Percentiles rank a stretch among this genome's conserved stretches.
Evolutionary conservation across 1,140 invertebrate species (phyloP).

Genomic region (Bombus balteatus): DNA sequence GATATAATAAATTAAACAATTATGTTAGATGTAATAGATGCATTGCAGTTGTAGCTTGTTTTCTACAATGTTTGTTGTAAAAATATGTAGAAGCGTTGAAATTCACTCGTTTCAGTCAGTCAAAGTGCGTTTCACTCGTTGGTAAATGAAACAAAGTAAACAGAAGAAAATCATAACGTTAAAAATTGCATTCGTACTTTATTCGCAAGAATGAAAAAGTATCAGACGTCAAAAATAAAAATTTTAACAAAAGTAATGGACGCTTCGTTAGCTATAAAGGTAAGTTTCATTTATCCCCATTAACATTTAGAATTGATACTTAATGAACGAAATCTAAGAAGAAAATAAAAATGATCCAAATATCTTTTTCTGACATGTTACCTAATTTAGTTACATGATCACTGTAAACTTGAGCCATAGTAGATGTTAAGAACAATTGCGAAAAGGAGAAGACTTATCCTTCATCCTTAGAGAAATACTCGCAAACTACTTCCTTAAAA

Average conservation of each 20-base stretch:
- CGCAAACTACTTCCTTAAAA: neutral
- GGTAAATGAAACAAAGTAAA: constrained; percentile 32
- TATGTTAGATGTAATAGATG: neutral
- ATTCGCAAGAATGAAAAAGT: neutral
- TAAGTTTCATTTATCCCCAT: neutral
- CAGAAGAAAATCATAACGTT: constrained; percentile 30
- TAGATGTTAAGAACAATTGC: neutral
- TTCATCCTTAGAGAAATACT: neutral
- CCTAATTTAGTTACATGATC: no score
- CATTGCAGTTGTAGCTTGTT: neutral
- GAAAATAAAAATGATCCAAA: neutral
- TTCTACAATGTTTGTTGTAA: constrained; percentile 26
- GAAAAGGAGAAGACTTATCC: no score
- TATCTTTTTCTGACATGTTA: no score
- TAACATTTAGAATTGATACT: neutral
- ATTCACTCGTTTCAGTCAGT: constrained; percentile 9
- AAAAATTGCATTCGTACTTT: constrained; percentile 27
- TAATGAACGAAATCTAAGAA: no score
- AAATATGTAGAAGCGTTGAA: constrained; percentile 14
- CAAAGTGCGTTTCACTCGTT: constrained; percentile 14
- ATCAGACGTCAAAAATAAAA: neutral
- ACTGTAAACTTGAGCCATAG: no score
- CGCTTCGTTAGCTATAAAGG: neutral
- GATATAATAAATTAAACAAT: constrained; percentile 3
- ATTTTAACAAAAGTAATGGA: neutral